Base-by-base conservation (phyloP, 2,797 vertebrate species). In the Anolis apletophallus region DNA sequence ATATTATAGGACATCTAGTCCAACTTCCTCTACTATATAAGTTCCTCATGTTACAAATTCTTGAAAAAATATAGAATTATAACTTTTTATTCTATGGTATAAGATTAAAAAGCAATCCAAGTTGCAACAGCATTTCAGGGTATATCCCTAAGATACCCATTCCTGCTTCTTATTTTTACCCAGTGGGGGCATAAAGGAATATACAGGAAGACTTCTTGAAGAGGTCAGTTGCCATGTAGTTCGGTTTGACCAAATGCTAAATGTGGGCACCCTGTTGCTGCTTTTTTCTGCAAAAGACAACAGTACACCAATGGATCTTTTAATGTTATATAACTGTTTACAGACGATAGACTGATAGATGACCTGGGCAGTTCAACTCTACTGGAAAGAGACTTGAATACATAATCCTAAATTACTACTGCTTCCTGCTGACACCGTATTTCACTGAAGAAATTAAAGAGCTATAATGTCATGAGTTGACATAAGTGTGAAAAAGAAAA, bases 361-460 rank as follows among this genome's bases (percentile, higher is more conserved):
- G 57, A 89, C 46, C 68, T 84, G 36, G 77, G 36, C 89, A 83
- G 79, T 55, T 89, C 85, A 90, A 32, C 36, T 73, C 1, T 75
- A 90, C 26, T 52, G 3, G 89, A 79, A 80, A 80, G 34, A 64
- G 77, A 83, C 64, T 90, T 86, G 50, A 93, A 94, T 90, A 87
- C 19, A 85, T 87, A 94, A 91, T 88, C 90, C 59, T 87, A 90
- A 54, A 91, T 74, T 86, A 89, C 64, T 90, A 94, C 87, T 88
- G 32, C 86, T 93, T 91, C 26, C 75, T 93, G 85, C 84, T 91
- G 81, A 85, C 80, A 90, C 29, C 57, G 29, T 90, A 78, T 36
- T 93, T 93, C 87, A 91, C n/a, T 92, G 69, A 92, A 95, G 79
- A 93, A 90, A 88, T 91, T 91, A 93, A 92, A 92, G 59, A 88